These are phyloP conservation scores for Pogoniulus pusillus DNA, from an alignment of 2,797 vertebrate species.

Conservation along the genomic window DNA sequence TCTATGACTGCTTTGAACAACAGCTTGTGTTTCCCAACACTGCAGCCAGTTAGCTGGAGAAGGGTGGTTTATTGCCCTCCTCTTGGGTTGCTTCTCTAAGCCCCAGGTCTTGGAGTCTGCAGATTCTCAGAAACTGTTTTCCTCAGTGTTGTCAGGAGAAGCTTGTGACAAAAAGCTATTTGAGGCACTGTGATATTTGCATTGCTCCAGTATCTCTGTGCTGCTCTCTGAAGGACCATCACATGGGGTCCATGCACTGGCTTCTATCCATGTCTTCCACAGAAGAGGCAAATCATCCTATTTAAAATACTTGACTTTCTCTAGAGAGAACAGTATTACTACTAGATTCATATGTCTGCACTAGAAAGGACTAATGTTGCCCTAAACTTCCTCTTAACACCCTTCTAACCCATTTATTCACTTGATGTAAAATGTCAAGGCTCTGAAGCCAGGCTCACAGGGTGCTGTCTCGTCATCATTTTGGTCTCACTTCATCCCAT, in stretches of 20 bases:
- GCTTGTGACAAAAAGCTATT: not conserved
- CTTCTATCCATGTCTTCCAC: not conserved
- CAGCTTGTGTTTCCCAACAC: not conserved
- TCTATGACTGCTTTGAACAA: not conserved
- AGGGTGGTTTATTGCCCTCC: not conserved
- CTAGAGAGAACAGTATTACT: not conserved
- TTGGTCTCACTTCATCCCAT: not conserved
- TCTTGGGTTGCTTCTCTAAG: not conserved
- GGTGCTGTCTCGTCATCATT: rapidly evolving
- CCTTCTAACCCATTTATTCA: not conserved
- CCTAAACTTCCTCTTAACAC: not conserved
- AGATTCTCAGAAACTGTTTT: not conserved
- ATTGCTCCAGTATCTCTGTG: not conserved
- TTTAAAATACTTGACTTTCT: not conserved
- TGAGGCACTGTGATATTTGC: not conserved
- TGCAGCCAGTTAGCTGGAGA: not conserved
- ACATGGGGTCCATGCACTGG: not conserved
- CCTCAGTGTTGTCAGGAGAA: not conserved
- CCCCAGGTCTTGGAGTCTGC: not conserved
- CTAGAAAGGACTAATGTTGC: not conserved
- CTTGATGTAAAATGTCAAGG: not conserved
- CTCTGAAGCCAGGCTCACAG: not conserved
- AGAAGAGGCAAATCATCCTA: not conserved
- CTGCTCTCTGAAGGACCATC: not conserved
- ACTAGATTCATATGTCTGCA: not conserved